phyloP scores from a whole-genome alignment of 2,888 invertebrate genomes.

The Eristalis arbustorum region DNA sequence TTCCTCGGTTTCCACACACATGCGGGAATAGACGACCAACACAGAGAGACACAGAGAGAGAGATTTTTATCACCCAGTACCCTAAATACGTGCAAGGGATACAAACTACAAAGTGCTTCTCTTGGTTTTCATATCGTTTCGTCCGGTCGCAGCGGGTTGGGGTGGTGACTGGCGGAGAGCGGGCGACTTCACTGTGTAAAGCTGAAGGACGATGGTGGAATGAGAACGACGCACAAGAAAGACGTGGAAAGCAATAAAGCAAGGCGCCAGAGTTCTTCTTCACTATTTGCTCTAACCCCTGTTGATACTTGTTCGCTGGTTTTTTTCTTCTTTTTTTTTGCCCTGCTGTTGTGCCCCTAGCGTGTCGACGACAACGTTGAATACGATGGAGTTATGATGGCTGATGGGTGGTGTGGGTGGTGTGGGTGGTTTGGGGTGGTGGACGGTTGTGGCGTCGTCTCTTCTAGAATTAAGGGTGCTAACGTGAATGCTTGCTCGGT shows the following conservation, averaged over 20 bases:
- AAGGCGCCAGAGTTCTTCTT: conserved; percentile 67
- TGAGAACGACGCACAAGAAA: conserved; percentile 45
- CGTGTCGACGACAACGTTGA: conserved; percentile 5
- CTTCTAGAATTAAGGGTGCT: conserved; percentile 55
- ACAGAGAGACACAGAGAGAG: not conserved
- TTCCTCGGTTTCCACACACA: not conserved
- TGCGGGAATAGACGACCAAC: conserved; percentile 30
- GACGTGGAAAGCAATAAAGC: conserved; percentile 64
- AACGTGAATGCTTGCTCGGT: conserved; percentile 45
- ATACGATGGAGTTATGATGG: not conserved
- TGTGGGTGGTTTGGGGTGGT: not conserved
- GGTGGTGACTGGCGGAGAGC: not conserved
- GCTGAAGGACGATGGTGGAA: conserved; percentile 42
- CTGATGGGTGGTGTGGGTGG: not conserved
- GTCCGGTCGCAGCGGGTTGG: conserved; percentile 1
- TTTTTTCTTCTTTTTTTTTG: not conserved
- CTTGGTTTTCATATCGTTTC: conserved; percentile 22
- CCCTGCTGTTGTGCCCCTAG: conserved; percentile 7
- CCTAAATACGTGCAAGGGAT: conserved; percentile 68
- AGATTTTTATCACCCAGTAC: conserved; percentile 71
- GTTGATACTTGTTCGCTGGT: conserved; percentile 45
- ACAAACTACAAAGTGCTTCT: conserved; percentile 34
- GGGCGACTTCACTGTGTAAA: conserved; percentile 2
- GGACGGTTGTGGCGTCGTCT: conserved; percentile 49
- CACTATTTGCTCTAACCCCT: conserved; percentile 67